Conservation (phyloP, 2,797 vertebrate genomes). For the Champsocephalus gunnari region DNA sequence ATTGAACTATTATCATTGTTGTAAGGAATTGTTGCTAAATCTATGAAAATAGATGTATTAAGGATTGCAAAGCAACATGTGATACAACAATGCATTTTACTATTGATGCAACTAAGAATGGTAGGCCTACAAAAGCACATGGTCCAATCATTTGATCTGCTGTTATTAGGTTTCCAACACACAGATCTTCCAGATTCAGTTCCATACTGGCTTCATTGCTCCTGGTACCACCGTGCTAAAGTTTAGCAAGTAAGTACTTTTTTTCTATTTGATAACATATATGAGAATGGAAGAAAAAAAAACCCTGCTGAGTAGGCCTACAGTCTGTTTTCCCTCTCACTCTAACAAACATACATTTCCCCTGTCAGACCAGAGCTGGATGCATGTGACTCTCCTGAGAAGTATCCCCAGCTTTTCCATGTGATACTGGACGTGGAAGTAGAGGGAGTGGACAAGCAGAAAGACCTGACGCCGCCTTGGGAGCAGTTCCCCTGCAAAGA, state of each 20-base stretch:
- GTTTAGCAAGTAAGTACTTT: conserved; percentile 93
- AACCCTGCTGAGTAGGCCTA: not conserved
- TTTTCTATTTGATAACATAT: not conserved
- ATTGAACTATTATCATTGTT: not conserved
- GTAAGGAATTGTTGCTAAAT: not conserved
- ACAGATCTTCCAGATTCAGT: conserved; percentile 98
- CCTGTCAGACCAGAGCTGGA: conserved; percentile 92
- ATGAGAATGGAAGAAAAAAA: not conserved
- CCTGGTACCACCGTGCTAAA: conserved; percentile 92
- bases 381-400: conserved; percentile 96
- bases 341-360: not conserved
- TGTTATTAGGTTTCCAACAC: conserved; percentile 94
- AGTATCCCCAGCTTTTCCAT: conserved; percentile 98
- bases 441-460: conserved; percentile 91
- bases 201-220: conserved; percentile 96
- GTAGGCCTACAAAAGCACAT: not conserved
- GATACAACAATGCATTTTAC: not conserved
- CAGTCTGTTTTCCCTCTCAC: not conserved
- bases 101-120: not conserved
- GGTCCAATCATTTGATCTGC: not conserved
- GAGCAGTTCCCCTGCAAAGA: conserved; percentile 97
- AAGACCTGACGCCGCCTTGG: conserved; percentile 97
- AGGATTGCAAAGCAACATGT: not conserved
- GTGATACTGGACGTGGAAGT: conserved; percentile 93
- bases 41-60: not conserved